A percentile compares a stretch with the other conserved stretches of the same genome.
These are phyloP conservation scores for Periophthalmus modestus DNA, from an alignment of 2,113 vertebrate species.

Conservation along the genomic window DNA sequence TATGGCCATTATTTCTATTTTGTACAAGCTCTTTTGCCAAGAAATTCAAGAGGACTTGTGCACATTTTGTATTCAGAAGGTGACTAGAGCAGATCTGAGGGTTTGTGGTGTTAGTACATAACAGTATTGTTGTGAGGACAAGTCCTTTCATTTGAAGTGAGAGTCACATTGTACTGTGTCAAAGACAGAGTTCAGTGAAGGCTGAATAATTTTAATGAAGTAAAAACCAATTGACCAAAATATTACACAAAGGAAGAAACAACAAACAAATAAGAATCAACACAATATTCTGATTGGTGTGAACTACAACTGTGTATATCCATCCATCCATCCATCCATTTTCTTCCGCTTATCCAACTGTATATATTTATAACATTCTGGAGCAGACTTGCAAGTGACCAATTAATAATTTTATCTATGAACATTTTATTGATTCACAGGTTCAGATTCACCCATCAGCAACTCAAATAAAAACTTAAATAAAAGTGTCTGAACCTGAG, in stretches of 20 bases:
- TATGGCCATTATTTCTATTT: slow-evolving; percentile 50
- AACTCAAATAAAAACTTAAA: neutral
- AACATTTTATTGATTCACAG: too few species aligned
- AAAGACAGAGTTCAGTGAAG: neutral
- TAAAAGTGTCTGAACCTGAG: neutral
- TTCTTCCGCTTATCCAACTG: too few species aligned
- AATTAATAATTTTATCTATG: too few species aligned
- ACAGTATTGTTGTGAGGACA: neutral
- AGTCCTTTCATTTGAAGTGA: slow-evolving; percentile 4
- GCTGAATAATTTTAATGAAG: neutral
- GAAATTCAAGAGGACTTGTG: neutral
- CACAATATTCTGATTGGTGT: too few species aligned
- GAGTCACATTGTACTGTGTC: neutral
- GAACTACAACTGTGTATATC: too few species aligned
- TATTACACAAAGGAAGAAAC: neutral
- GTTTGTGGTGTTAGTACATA: neutral
- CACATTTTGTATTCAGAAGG: slow-evolving; percentile 1
- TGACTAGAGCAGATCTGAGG: neutral
- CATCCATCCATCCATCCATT: too few species aligned
- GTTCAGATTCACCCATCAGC: too few species aligned
- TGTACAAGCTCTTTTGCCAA: neutral
- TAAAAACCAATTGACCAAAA: neutral
- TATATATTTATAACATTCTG: too few species aligned
- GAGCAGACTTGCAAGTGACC: too few species aligned
- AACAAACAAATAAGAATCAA: too few species aligned